A percentile compares a stretch with the other conserved stretches of the same genome.
These are phyloP conservation scores for Coenobita brevimanus DNA, from an alignment of 1,140 invertebrate genomes.

Conservation along the genomic window DNA sequence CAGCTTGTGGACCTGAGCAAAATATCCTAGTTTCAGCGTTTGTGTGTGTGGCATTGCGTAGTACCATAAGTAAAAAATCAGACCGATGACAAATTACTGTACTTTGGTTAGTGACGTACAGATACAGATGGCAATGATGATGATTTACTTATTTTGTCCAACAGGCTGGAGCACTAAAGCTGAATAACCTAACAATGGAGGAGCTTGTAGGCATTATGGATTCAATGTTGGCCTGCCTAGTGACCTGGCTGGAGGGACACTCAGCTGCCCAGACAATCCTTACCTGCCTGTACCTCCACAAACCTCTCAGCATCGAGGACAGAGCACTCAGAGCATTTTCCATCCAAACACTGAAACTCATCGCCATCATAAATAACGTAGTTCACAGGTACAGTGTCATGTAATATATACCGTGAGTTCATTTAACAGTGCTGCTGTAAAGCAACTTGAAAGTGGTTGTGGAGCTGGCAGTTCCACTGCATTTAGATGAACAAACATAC, in stretches of 20 bases:
- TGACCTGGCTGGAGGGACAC: conserved; percentile 95
- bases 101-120: no score
- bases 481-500: no score
- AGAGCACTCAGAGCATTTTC: conserved; percentile 89
- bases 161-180: conserved; percentile 81
- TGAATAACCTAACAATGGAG: conserved; percentile 79
- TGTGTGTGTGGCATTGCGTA: no score
- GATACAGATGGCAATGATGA: no score
- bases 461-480: background rate
- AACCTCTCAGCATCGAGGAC: conserved; percentile 88
- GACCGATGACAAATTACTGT: no score
- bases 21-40: no score
- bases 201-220: conserved; percentile 89
- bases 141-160: no score
- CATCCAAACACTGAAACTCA: conserved; percentile 90
- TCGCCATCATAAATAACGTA: conserved; percentile 92
- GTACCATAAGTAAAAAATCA: no score
- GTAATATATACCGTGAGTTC: no score
- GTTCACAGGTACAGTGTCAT: conserved; percentile 81
- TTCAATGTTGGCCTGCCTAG: conserved; percentile 91
- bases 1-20: no score
- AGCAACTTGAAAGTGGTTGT: background rate
- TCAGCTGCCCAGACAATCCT: conserved; percentile 98
- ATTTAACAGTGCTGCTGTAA: background rate
- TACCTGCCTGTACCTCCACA: conserved; percentile 96